Base-by-base conservation (phyloP, 2,888 invertebrate genomes). In the Hesperia comma region DNA sequence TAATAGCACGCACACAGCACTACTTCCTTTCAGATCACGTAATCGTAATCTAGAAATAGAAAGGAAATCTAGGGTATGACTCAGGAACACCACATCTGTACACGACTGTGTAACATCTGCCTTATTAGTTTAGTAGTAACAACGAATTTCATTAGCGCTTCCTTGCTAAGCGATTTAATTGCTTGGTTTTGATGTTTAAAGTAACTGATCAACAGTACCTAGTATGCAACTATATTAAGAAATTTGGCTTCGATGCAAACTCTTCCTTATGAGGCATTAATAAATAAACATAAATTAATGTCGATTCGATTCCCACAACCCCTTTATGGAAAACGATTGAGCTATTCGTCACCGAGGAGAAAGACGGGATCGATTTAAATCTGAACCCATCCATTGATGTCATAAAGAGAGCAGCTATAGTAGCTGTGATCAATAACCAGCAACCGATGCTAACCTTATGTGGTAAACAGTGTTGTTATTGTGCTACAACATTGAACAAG, bases 321-420 rank as follows among this genome's bases (percentile, higher is more conserved):
- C 79, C 76, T 79, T 78, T 81, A 81, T 74, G 78, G 81, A 62
- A 61, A 75, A 61, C 71, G 83, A 88, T 89, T 85, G 83, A 89
- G 88, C 84, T 86, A 87, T 88, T 83, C 77, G 77, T 85, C 86
- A 83, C 76, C 79, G 78, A 76, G 75, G 76, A 75, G 58, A 58
- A 79, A 76, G 69, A 71, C 72, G 81, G 80, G 80, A 81, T 82
- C 81, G 81, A 86, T 84, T 81, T 79, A 77, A 80, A 86, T 87
- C 80, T 77, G 83, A 79, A 81, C 75, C 82, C 79, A 82, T 79
- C 78, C 81, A 85, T 86, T 82, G 83, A 76, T 81, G 81, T 80
- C 79, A 78, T 81, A 78, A 79, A 79, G 81, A 49, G 63, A 56
- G 37, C 46, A 32, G 19, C 56, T 56, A 56, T 46, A 76, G 79